A percentile compares a stretch with the other conserved stretches of the same genome.
phyloP scores from a whole-genome alignment of 2,888 invertebrate species.

The Drosophila prolongata region DNA sequence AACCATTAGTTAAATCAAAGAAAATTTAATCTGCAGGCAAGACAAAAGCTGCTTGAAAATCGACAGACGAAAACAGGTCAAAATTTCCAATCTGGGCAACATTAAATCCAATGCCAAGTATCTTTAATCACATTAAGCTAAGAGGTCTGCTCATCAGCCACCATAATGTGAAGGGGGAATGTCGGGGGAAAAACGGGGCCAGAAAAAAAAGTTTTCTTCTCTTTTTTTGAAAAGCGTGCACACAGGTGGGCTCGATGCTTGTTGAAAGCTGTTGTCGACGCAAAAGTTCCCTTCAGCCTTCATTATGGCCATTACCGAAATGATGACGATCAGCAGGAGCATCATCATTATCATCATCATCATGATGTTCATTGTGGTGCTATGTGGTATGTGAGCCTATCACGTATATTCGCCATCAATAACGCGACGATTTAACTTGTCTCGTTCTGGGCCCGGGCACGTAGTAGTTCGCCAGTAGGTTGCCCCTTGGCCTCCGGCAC shows the following conservation, averaged over 20 bases:
- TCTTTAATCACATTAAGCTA: slow-evolving; percentile 41
- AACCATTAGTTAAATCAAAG: slow-evolving; percentile 1
- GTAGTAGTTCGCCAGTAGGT: slow-evolving; percentile 53
- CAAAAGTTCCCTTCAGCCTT: slow-evolving; percentile 53
- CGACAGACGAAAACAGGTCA: slow-evolving; percentile 21
- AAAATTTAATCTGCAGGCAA: slow-evolving; percentile 1
- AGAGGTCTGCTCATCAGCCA: slow-evolving; percentile 29
- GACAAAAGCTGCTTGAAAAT: slow-evolving; percentile 6
- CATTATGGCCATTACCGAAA: slow-evolving; percentile 66
- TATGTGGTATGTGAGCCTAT: slow-evolving; percentile 74
- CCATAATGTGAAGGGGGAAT: slow-evolving; percentile 1
- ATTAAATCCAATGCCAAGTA: slow-evolving; percentile 30
- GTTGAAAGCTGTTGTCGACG: slow-evolving; percentile 76
- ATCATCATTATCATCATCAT: slow-evolving; percentile 19
- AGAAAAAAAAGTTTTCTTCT: slow-evolving; percentile 11
- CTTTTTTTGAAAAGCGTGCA: slow-evolving; percentile 62
- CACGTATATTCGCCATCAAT: slow-evolving; percentile 79
- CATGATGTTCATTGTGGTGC: slow-evolving; percentile 38
- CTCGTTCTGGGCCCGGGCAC: slow-evolving; percentile 72
- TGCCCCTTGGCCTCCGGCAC: slow-evolving; percentile 25
- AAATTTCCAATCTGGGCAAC: slow-evolving; percentile 32
- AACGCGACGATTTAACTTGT: slow-evolving; percentile 81
- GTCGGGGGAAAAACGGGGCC: not conserved
- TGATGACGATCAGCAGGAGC: slow-evolving; percentile 26
- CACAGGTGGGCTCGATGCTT: slow-evolving; percentile 69